Evolutionary conservation across 2,888 invertebrate genomes (phyloP).

Genomic region (Epirrita christyi): DNA sequence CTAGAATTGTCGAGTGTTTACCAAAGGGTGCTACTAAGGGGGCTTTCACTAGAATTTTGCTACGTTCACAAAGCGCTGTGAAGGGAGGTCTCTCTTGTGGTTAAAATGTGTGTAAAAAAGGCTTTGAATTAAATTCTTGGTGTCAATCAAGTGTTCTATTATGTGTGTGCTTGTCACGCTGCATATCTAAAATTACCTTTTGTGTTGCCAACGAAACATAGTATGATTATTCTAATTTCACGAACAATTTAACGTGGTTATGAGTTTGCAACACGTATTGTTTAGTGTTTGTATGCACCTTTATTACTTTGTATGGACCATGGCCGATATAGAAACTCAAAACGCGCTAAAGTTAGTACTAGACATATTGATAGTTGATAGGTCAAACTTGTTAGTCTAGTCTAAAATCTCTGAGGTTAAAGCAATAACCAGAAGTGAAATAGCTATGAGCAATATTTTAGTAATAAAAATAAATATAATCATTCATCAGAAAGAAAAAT

Average conservation of each 20-base stretch:
- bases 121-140: not conserved
- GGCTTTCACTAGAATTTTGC: constrained; percentile 7
- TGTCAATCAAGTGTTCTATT: not conserved
- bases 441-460: not conserved
- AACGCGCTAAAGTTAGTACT: constrained; percentile 6
- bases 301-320: constrained; percentile 18
- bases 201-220: constrained; percentile 31
- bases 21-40: not conserved
- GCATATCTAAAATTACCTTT: constrained; percentile 22
- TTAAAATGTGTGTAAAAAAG: not conserved
- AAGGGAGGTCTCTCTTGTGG: not conserved
- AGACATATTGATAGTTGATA: constrained; percentile 14
- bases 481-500: no score
- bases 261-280: constrained; percentile 30
- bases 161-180: constrained; percentile 2
- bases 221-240: constrained; percentile 38
- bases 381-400: constrained; percentile 10
- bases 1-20: constrained; percentile 13
- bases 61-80: constrained; percentile 4
- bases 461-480: no score
- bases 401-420: not conserved
- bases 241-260: constrained; percentile 39
- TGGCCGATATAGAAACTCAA: constrained; percentile 22
- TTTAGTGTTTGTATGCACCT: constrained; percentile 20
- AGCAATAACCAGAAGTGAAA: constrained; percentile 2